Base-by-base conservation (phyloP, 2,888 invertebrate species). In the Epistrophe eligans region DNA sequence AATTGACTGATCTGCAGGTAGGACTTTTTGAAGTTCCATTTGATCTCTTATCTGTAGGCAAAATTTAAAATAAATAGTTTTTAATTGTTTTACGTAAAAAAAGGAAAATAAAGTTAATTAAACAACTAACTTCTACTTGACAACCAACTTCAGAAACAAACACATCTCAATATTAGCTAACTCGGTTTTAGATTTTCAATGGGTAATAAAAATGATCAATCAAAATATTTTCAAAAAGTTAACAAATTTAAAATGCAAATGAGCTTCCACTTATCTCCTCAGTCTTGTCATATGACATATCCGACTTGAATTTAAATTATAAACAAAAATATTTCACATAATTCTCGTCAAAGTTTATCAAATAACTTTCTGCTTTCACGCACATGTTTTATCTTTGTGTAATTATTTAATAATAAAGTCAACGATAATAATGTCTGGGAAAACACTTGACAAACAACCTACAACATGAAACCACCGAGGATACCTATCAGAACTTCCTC, bases 1-100 rank as follows among this genome's bases (percentile, higher is more conserved):
- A 91, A 95, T 95, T 90, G 94, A 93, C 89, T 94, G 94, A 91
- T 95, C 95, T 89, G 94, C 92, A 35, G 95, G 94, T 88, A 94
- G 94, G 89, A 94, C 93, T 77, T 94, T 94, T 82, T 94, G 93
- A 74, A 93, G 92, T 88, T 94, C 94, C 94, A 95, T 93, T 89
- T 93, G 93, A 92, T 95, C 94, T 89, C 95, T 93, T 88, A 95
- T 93, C 95, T 95, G 89, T 11, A 66, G 77, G n/a, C 2, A 17
- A 58, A 19, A 58, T 35, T 11, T 11, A 35, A 0, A 3, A 35
- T 10, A 17, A 3, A 17, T 8, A 17, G 4, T 40, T 40, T 43
- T 45, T 45, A 4, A 13, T 13, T 35, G 11, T 15, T 45, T 7
- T 2, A n/a, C 52, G 0, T 17, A 4, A 24, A 52, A 24, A 52